phyloP scores from a whole-genome alignment of 2,797 vertebrate genomes.

The Sebastes jordani region DNA sequence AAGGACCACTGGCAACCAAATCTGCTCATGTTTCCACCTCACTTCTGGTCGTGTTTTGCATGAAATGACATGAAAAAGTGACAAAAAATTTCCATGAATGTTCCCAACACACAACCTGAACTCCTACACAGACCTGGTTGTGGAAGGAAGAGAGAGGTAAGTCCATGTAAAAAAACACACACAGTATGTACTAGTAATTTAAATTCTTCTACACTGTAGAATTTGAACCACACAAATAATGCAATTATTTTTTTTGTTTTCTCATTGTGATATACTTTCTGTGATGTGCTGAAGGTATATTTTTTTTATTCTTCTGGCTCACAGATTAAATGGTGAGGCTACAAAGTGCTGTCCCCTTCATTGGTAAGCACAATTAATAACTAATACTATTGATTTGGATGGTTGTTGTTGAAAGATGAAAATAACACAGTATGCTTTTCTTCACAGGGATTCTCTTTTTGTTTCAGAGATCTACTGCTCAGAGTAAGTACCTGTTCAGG shows the following conservation, averaged over 20 bases:
- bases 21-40: background rate
- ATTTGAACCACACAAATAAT: background rate
- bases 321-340: constrained; percentile 16
- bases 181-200: too few relatives aligned
- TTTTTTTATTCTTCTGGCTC: background rate
- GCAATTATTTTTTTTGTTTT: background rate
- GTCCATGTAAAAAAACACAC: background rate
- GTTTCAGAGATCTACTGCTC: background rate
- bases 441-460: constrained; percentile 19
- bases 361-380: constrained; percentile 7
- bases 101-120: background rate
- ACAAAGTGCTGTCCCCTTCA: background rate
- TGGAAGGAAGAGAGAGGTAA: background rate
- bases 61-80: background rate
- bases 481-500: background rate
- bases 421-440: background rate
- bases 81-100: background rate
- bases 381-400: background rate
- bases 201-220: background rate
- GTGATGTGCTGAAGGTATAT: background rate
- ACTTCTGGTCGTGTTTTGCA: background rate
- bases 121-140: background rate
- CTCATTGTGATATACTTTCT: background rate
- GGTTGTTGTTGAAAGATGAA: background rate
- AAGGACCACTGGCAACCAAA: constrained; percentile 31